phyloP scores from a whole-genome alignment of 2,797 vertebrate species.

The Falco columbarius region DNA sequence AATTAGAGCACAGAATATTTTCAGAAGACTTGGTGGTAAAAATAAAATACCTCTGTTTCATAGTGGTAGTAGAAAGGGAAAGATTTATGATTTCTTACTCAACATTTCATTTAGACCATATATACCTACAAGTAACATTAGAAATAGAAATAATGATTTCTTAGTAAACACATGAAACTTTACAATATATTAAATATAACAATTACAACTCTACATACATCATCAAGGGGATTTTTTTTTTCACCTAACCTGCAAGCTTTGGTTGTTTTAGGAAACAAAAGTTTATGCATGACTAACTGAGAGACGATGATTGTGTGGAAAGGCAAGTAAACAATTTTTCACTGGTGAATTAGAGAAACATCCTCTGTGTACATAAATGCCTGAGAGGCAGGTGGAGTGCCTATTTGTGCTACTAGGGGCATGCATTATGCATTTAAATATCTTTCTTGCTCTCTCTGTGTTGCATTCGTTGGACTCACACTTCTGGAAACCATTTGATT shows the following conservation, averaged over 20 bases:
- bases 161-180: neutral
- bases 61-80: neutral
- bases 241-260: neutral
- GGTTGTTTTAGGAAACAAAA: neutral
- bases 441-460: neutral
- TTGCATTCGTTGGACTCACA: neutral
- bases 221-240: neutral
- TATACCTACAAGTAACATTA: neutral
- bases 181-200: neutral
- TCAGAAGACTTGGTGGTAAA: neutral
- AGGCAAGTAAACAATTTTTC: neutral
- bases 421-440: neutral
- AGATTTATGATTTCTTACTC: neutral
- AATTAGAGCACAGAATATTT: neutral
- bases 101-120: neutral
- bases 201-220: neutral
- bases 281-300: neutral
- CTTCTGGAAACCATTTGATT: neutral
- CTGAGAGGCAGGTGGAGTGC: neutral
- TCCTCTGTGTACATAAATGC: fast-evolving
- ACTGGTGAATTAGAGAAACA: neutral
- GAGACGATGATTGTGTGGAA: neutral
- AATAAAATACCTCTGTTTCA: neutral
- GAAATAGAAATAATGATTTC: neutral
- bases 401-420: neutral